Evolutionary conservation across 2,888 invertebrate species (phyloP), one percentile per base, ranked within the genome.

Genomic region (Phaedon cochleariae): DNA sequence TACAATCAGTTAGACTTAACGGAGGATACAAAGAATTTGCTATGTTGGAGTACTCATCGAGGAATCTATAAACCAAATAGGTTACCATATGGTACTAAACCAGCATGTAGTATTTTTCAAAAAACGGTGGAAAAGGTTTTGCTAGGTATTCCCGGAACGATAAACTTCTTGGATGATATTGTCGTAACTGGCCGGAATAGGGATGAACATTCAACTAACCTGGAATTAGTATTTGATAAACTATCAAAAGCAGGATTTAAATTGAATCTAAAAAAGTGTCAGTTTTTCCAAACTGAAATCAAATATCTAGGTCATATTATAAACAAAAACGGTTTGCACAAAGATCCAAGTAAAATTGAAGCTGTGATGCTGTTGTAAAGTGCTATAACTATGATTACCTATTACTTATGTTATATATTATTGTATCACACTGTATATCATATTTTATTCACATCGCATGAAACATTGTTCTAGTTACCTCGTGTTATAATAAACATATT

Each of bases 111-210:
- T 15, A 63, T 63, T 10, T 62, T 62, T 62, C 49, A 62, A 51
- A 49, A 49, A 48, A 18, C 48, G 18, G 48, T 48, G 12, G 51
- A 51, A 51, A 62, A 54, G 41, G 59, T 62, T 49, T 41, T 62
- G 22, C 21, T 49, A 22, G 62, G 62, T n/a, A 29, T 18, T 22
- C 21, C 29, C 21, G 57, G 49, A 18, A 41, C 37, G 12, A 64
- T 64, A 21, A 59, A 59, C 10, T 64, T 64, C 22, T 41, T 64
- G 29, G 64, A 64, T 54, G 64, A 64, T 45, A 64, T 64, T 18
- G 52, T 64, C 5, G 53, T 63, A n/a, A 64, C 64, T 12, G 64
- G 59, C 20, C 10, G 26, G 17, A 48, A 58, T 22, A 51, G 59
- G 10, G 17, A 59, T 10, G 58, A 46, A 29, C 54, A 64, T 34